These are phyloP conservation scores for Anniella stebbinsi DNA, from an alignment of 2,797 vertebrate genomes.

Conservation along the genomic window DNA sequence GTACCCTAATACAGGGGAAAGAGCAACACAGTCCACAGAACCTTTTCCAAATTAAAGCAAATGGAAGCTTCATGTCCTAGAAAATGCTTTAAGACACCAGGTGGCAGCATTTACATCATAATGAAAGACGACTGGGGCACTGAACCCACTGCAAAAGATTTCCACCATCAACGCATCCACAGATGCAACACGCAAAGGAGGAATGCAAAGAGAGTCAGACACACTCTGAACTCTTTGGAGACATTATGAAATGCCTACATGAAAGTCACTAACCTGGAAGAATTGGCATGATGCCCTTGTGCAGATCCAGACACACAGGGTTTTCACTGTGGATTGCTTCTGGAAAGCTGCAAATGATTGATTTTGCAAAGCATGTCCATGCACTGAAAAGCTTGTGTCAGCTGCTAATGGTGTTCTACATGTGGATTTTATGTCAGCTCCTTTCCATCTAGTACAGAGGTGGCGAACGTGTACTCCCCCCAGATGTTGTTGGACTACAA, in stretches of 20 bases:
- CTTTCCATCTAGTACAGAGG: background rate
- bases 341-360: background rate
- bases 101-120: conserved; percentile 33
- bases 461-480: background rate
- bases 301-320: background rate
- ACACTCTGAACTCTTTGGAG: background rate
- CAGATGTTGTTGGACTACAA: too few relatives aligned
- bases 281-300: background rate
- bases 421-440: background rate
- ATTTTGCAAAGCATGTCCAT: background rate
- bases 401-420: background rate
- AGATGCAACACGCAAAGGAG: background rate
- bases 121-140: background rate
- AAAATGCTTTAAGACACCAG: conserved; percentile 13
- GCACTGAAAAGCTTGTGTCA: background rate
- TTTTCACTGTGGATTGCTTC: background rate
- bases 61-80: background rate
- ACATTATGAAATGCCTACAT: background rate
- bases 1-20: background rate
- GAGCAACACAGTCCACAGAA: background rate
- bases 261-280: background rate
- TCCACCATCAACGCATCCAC: background rate
- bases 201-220: background rate
- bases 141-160: background rate
- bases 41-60: background rate